Base-by-base conservation (phyloP, 2,888 invertebrate species). In the Philereme vetulata region DNA sequence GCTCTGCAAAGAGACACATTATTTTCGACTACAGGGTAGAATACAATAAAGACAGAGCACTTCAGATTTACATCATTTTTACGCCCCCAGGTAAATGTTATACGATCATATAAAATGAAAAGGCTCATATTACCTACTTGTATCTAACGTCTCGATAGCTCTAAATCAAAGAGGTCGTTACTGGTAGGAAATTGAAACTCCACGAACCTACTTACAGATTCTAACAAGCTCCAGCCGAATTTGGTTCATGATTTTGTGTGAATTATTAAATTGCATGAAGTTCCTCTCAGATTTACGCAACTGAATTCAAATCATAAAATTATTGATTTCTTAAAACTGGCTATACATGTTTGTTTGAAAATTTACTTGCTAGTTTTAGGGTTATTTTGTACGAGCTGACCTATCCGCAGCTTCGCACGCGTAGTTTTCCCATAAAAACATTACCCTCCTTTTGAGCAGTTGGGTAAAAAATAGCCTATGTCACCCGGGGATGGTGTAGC, bases 101-200 rank as follows among this genome's bases (percentile, higher is more conserved):
- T 70, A 68, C 49, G 67, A 69, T 67, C 52, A 60, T 70, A 74
- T 74, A 74, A 72, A 72, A 70, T 71, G 67, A 66, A 67, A 65
- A 51, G 60, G 62, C 65, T 67, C 66, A 66, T 68, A 64, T 67
- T 65, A 71, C 21, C 21, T 21, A 21, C 62, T 11, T 52, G 64
- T 66, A 67, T 60, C 65, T 58, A 62, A 64, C 63, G 67, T 59
- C 57, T 65, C 66, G 64, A 63, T 71, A 67, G 72, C 67, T 72
- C 75, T 79, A 80, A 82, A 81, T 81, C 78, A 80, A 74, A 76
- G 72, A 72, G 73, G 72, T 75, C 72, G 76, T 79, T 76, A 77
- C 76, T 78, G 75, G 72, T 77, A 77, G 85, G 85, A 85, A 85
- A 85, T 85, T 84, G 84, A 84, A 85, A 82, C 80, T 81, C 76